Base-by-base conservation (phyloP, 2,113 vertebrate genomes). In the Oreochromis niloticus region DNA sequence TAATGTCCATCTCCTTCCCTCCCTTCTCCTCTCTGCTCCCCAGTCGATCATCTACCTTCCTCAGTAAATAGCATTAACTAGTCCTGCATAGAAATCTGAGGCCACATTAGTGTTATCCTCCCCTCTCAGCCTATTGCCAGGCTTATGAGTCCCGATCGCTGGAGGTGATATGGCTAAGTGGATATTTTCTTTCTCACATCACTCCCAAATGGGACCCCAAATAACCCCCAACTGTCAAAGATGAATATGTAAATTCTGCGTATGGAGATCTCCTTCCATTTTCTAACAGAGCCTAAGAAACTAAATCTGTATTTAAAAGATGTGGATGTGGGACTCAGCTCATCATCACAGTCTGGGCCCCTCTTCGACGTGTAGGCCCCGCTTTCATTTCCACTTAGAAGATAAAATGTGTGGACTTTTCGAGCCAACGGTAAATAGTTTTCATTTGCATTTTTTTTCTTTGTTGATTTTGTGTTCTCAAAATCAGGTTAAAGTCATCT, bases 231-330 rank as follows among this genome's bases (percentile, higher is more conserved):
- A 96, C 96, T 94, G 91, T 93, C 91, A 85, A 43, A 91, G 95
- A 96, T 96, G 96, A 96, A 96, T 97, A 97, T 97, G 95, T 96
- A 95, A 97, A 96, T 96, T 93, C 82, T 80, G 89, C 90, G 34
- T 94, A 94, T 95, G 94, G 95, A 95, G 95, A 95, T 96, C 91
- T 86, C 48, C 82, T 56, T 92, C 86, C 83, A 52, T 94, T 94
- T 95, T 91, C 91, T 87, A 88, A 93, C 88, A 54, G 54, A 92
- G 89, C 83, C 87, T 48, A 80, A 95, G 90, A 95, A 93, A 95
- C 93, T 94, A 94, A 96, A 95, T 96, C 94, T 91, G 89, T 95
- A 91, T 95, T 91, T 90, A 83, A 86, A 91, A 94, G 91, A 95
- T 96, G 92, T 89, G 89, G 88, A 93, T 92, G 91, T 93, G 94